Conservation (phyloP, 2,113 vertebrate genomes). For the Ictalurus furcatus region DNA sequence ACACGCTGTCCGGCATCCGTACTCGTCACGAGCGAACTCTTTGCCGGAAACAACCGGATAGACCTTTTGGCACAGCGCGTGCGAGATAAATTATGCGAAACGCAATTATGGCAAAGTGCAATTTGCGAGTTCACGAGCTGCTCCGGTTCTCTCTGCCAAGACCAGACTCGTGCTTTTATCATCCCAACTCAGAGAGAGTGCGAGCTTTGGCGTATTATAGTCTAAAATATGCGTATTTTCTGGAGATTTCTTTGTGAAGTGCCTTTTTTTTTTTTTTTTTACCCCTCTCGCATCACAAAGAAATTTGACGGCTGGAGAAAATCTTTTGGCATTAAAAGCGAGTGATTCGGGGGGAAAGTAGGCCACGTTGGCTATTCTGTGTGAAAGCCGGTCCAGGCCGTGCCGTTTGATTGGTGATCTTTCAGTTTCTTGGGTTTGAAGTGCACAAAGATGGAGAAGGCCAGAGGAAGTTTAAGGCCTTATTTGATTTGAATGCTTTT, state of each 20-base stretch:
- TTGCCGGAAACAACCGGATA: not conserved
- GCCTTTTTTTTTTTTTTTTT: not conserved
- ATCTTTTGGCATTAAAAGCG: constrained; percentile 21
- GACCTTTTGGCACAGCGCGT: not conserved
- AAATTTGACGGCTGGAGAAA: constrained; percentile 16
- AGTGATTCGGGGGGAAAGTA: constrained; percentile 25
- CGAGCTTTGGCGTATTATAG: not conserved
- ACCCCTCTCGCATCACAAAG: constrained; percentile 29
- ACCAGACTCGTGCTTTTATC: not conserved
- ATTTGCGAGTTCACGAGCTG: not conserved
- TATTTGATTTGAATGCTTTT: not conserved
- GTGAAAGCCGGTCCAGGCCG: constrained; percentile 50
- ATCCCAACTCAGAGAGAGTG: not conserved
- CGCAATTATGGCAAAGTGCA: constrained; percentile 20
- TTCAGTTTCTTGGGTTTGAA: constrained; percentile 18
- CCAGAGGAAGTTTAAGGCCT: not conserved
- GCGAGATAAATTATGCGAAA: constrained; percentile 26
- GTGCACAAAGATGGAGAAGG: constrained; percentile 14
- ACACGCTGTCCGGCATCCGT: constrained; percentile 12
- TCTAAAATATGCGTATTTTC: not conserved
- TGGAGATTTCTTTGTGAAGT: constrained; percentile 31
- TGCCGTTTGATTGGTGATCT: constrained; percentile 41
- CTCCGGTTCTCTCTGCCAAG: not conserved
- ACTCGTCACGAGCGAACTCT: not conserved
- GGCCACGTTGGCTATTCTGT: constrained; percentile 44